Percentiles rank a stretch among this genome's conserved stretches.
Evolutionary conservation across 2,888 invertebrate species (phyloP).

Genomic region (Leucophora obtusa): DNA sequence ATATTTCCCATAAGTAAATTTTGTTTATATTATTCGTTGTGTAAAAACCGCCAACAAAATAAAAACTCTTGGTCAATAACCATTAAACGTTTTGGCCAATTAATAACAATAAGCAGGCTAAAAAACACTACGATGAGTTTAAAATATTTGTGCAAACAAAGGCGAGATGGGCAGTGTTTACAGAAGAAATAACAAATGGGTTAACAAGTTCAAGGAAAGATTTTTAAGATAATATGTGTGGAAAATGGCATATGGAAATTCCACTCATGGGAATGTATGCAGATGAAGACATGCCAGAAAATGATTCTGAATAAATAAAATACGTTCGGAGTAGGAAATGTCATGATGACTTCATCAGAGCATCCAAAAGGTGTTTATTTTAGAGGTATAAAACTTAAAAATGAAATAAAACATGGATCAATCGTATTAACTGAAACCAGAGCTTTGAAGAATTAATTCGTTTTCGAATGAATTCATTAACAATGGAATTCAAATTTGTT

Average conservation of each 20-base stretch:
- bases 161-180: not conserved
- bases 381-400: too few relatives aligned
- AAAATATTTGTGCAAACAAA: not conserved
- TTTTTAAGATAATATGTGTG: not conserved
- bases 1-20: slow-evolving; percentile 9
- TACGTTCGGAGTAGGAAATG: too few relatives aligned
- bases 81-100: slow-evolving; percentile 26
- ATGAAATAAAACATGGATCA: too few relatives aligned
- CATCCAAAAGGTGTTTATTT: too few relatives aligned
- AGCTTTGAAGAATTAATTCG: too few relatives aligned
- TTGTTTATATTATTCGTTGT: not conserved
- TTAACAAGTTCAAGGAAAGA: slow-evolving; percentile 14
- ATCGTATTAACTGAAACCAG: too few relatives aligned
- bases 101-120: slow-evolving; percentile 35
- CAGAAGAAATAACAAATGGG: not conserved
- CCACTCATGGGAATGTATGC: not conserved
- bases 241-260: not conserved
- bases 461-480: too few relatives aligned
- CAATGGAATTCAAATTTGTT: too few relatives aligned
- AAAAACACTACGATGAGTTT: not conserved
- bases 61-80: slow-evolving; percentile 18
- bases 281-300: not conserved
- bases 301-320: too few relatives aligned
- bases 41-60: not conserved
- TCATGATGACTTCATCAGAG: too few relatives aligned